phyloP scores from a whole-genome alignment of 2,888 invertebrate genomes.

The Hesperia comma region DNA sequence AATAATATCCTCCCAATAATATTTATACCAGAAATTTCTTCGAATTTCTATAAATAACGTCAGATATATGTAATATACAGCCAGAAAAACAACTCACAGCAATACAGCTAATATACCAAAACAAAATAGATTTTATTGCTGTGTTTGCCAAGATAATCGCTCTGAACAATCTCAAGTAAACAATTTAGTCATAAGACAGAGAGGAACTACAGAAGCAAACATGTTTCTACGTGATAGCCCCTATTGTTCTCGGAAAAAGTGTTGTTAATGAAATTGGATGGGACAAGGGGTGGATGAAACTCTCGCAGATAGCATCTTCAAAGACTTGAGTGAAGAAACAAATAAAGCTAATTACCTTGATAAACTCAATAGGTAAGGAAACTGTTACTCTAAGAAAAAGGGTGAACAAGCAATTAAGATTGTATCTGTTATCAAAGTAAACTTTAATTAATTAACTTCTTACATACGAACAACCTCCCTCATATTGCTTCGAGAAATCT shows the following conservation, averaged over 20 bases:
- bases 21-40: too few relatives aligned
- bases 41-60: background rate
- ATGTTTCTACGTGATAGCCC: conserved; percentile 42
- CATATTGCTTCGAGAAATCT: too few relatives aligned
- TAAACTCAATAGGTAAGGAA: conserved; percentile 49
- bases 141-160: conserved; percentile 31
- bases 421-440: background rate
- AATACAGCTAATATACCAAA: conserved; percentile 22
- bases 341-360: conserved; percentile 68
- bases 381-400: conserved; percentile 9
- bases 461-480: too few relatives aligned
- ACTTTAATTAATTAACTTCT: too few relatives aligned
- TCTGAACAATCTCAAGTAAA: conserved; percentile 40
- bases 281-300: conserved; percentile 53
- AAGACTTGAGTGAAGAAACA: conserved; percentile 48
- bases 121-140: conserved; percentile 35
- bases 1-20: too few relatives aligned
- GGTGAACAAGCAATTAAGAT: background rate
- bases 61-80: background rate
- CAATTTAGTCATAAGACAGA: conserved; percentile 42
- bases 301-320: conserved; percentile 62
- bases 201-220: conserved; percentile 37
- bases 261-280: conserved; percentile 67
- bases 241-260: conserved; percentile 56
- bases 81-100: background rate